Evolutionary conservation across 2,113 vertebrate genomes (phyloP).

Genomic region (Astur gentilis): DNA sequence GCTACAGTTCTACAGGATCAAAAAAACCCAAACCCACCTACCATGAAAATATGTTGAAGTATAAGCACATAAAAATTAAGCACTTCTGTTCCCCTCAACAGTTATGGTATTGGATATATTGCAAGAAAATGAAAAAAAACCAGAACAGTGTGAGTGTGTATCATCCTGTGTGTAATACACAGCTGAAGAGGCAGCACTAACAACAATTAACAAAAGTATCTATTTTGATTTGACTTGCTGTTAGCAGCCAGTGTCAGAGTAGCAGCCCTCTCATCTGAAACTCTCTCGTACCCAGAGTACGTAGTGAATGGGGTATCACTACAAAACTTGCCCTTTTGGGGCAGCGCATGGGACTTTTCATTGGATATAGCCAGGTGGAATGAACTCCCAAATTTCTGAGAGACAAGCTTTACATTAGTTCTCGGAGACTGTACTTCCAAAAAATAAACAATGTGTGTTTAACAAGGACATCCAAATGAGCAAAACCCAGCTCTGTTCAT

Average conservation of each 20-base stretch:
- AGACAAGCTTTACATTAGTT: background rate
- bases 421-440: background rate
- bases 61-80: background rate
- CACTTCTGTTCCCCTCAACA: background rate
- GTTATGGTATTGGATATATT: background rate
- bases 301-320: background rate
- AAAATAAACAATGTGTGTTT: background rate
- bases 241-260: background rate
- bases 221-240: background rate
- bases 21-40: background rate
- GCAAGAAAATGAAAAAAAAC: background rate
- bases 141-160: background rate
- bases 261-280: background rate
- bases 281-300: background rate
- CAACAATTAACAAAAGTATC: background rate
- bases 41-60: background rate
- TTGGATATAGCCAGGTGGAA: background rate
- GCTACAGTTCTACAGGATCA: background rate
- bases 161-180: accelerated
- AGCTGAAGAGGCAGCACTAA: background rate
- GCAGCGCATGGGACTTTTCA: background rate
- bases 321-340: background rate
- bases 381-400: background rate
- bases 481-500: background rate
- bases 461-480: background rate